Base-by-base conservation (phyloP, 2,113 vertebrate genomes). In the Copsychus sechellarum region DNA sequence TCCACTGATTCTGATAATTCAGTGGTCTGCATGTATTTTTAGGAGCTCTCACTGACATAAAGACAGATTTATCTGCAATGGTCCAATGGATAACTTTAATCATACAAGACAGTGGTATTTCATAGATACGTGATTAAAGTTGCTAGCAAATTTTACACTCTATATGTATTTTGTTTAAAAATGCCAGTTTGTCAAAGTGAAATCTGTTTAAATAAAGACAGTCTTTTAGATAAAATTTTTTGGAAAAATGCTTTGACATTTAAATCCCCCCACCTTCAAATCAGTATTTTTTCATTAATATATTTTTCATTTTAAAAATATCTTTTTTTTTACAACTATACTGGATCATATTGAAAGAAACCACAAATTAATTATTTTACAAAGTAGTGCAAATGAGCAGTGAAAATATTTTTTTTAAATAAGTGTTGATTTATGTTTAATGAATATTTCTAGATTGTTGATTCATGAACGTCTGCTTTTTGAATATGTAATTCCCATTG, bases 401-500 rank as follows among this genome's bases (percentile, higher is more conserved):
- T 22, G 8, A 90, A 92, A 94, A 84, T 53, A 5, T 64, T n/a
- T 77, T 43, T 34, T 1, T 3, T 56, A 79, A 58, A 78, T 14
- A 83, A 73, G 5, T 36, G 11, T 78, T 81, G 38, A n/a, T 81
- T 86, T 81, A 70, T 83, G 65, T 83, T 69, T 88, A 77, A 77
- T 40, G 28, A 91, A 83, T 3, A 57, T 43, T 86, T 88, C 90
- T 80, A 83, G 20, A 25, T 25, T 72, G 20, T 31, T 73, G 54
- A 81, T 61, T 86, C 53, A 86, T 51, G 6, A 80, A 72, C 4
- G 4, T 43, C 19, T 80, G 16, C 11, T 43, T 84, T 87, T 91
- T 91, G 26, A 66, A 67, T 91, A 78, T 87, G 89, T 91, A 58
- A 84, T 84, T 77, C 12, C 53, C 22, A 22, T 23, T 66, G 51